These are phyloP conservation scores for Cyprichromis sp. DNA, from an alignment of 2,113 vertebrate genomes.

Conservation along the genomic window DNA sequence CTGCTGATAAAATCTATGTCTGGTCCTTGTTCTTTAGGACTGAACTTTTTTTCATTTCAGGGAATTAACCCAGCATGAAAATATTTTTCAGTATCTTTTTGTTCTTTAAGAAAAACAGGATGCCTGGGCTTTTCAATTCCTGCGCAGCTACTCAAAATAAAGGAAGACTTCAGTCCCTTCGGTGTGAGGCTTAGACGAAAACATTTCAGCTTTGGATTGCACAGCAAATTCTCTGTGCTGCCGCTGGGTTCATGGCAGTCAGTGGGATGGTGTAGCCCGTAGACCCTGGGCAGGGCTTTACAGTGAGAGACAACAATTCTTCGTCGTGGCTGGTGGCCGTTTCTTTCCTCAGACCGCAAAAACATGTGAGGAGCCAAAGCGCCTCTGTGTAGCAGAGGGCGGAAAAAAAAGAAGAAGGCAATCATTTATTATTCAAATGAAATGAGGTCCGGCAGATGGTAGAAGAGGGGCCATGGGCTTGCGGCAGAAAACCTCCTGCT, in stretches of 20 bases:
- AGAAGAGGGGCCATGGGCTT: conserved; percentile 78
- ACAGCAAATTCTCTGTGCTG: conserved; percentile 7
- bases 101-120: conserved; percentile 61
- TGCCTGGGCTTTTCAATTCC: conserved; percentile 39
- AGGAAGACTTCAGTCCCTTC: conserved; percentile 17
- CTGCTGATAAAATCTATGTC: conserved; percentile 56
- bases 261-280: conserved; percentile 13
- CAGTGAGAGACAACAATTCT: conserved; percentile 34
- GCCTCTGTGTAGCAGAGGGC: conserved; percentile 25
- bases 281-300: conserved; percentile 24
- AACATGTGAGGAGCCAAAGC: conserved; percentile 38
- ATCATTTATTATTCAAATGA: conserved; percentile 87
- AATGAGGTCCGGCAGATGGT: conserved; percentile 88
- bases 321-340: conserved; percentile 35
- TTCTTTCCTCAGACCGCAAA: conserved; percentile 37
- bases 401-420: background rate
- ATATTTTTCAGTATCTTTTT: conserved; percentile 55
- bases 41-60: conserved; percentile 27
- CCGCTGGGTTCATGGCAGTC: background rate
- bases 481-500: conserved; percentile 81
- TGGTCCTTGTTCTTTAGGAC: conserved; percentile 6
- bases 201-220: conserved; percentile 35
- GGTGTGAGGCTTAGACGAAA: conserved; percentile 13
- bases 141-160: conserved; percentile 53
- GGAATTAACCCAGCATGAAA: conserved; percentile 56